Evolutionary conservation across 2,888 invertebrate genomes (phyloP), one percentile per base, ranked within the genome.

Genomic region (Cheilosia soror): DNA sequence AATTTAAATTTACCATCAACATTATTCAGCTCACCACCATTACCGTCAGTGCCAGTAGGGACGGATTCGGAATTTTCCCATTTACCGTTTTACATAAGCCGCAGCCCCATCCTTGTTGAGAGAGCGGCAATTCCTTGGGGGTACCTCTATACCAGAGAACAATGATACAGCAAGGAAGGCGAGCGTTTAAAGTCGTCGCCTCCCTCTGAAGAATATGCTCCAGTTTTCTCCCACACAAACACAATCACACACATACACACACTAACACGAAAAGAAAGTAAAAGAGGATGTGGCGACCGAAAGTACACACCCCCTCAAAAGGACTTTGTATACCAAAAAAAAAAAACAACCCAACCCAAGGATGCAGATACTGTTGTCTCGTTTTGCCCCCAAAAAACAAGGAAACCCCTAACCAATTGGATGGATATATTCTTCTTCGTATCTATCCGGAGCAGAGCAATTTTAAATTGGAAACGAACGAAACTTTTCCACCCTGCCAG

Each of bases 1-100:
- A 84, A 79, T 78, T 78, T 79, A 63, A 84, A 75, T 75, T 80
- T 57, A 68, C 58, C 76, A 81, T 71, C 62, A 57, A 44, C 80
- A 76, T 81, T 80, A 66, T 73, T 65, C 71, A 82, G 60, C 63
- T 44, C 11, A 53, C 58, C 55, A 62, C 47, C 62, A 27, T 42
- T 20, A 13, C 42, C 33, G 27, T 25, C 60, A 7, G 20, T 1
- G 29, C 13, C 69, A 44, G 44, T 15, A 29, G 55, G 55, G 33
- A 29, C 1, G 20, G 62, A 53, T 57, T 47, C n/a, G 4, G 44
- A 69, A 58, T 69, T 62, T 51, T 31, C 58, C 31, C 58, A 51
- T 66, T 76, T 58, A 49, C 37, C 47, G n/a, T 37, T 66, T 73
- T 63, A 44, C 44, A 73, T 63, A 73, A 53, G 51, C 51, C 29